Evolutionary conservation across 2,797 vertebrate genomes (phyloP), one percentile per base, ranked within the genome.

Genomic region (Micrastur ruficollis): DNA sequence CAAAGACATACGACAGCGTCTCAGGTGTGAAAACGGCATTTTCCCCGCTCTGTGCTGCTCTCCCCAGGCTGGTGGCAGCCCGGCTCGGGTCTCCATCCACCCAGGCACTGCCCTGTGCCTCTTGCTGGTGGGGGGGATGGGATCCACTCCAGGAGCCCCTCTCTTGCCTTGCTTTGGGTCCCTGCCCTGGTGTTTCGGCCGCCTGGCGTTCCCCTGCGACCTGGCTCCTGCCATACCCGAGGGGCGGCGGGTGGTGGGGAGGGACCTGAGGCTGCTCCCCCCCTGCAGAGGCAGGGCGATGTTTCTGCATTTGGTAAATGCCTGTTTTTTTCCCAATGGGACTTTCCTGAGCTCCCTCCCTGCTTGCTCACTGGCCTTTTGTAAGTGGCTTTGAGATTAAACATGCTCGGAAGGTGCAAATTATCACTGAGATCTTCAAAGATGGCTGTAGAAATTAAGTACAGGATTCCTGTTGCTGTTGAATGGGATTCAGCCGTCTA

Each of bases 31-130:
- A 27, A n/a, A 7, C 11, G 36, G 11, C 2, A 7, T 50, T 88
- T 46, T 18, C 26, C 11, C 20, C 3, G 0, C 6, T 7, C 76
- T 3, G 6, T 31, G 23, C 23, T 0, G 0, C 55, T 56, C n/a
- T 49, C 13, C 18, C 23, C n/a, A 8, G 65, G 32, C 38, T 46
- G 36, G 2, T 49, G 38, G 13, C 62, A 49, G 52, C 32, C 49
- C 8, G 0, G 0, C 4, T 4, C 63, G 53, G 38, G 32, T 65
- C 68, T 52, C 31, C 11, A 1, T 27, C 56, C 56, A 5, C 29
- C 40, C 13, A 3, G 27, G 9, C 29, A 17, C 20, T 0, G 4
- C 26, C 55, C 55, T 4, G 1, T 15, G 22, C 31, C 72, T 36
- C 63, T 26, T 16, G 9, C 74, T 27, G n/a, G 13, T 11, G 29